Evolutionary conservation across 2,113 vertebrate genomes (phyloP).

Genomic region (Channa argus): DNA sequence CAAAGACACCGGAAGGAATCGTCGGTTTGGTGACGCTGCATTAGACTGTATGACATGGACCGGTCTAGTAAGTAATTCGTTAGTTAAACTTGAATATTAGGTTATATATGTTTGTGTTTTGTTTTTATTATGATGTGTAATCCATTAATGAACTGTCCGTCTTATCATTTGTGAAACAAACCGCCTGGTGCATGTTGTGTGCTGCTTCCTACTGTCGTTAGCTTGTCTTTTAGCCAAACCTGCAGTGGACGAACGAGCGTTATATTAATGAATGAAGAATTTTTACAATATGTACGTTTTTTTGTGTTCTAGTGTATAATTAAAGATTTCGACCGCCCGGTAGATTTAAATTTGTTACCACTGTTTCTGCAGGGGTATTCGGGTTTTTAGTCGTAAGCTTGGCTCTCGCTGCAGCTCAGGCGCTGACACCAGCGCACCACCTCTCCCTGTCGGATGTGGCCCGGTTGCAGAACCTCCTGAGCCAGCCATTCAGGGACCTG

Average conservation of each 20-base stretch:
- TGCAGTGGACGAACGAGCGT: constrained; percentile 11
- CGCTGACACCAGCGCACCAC: constrained; percentile 89
- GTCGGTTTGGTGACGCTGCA: constrained; percentile 83
- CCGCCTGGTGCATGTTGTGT: neutral
- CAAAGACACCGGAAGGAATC: constrained; percentile 75
- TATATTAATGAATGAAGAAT: constrained; percentile 47
- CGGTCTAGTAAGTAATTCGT: constrained; percentile 76
- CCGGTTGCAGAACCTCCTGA: constrained; percentile 86
- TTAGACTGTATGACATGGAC: constrained; percentile 82
- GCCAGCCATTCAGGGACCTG: constrained; percentile 86
- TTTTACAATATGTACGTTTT: neutral
- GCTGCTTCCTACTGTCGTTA: constrained; percentile 30
- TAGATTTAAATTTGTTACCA: neutral
- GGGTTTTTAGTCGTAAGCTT: constrained; percentile 81
- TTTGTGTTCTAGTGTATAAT: too few relatives aligned
- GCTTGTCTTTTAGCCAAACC: constrained; percentile 39
- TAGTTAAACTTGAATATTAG: neutral
- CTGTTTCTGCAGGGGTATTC: constrained; percentile 78
- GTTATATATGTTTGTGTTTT: accelerated
- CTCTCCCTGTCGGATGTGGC: constrained; percentile 88
- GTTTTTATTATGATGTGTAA: neutral
- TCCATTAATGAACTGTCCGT: neutral
- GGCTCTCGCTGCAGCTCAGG: constrained; percentile 73
- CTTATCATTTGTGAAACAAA: neutral
- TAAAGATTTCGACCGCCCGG: neutral